Evolutionary conservation across 1,140 invertebrate genomes (phyloP).

Genomic region (Heliothis subflexa): DNA sequence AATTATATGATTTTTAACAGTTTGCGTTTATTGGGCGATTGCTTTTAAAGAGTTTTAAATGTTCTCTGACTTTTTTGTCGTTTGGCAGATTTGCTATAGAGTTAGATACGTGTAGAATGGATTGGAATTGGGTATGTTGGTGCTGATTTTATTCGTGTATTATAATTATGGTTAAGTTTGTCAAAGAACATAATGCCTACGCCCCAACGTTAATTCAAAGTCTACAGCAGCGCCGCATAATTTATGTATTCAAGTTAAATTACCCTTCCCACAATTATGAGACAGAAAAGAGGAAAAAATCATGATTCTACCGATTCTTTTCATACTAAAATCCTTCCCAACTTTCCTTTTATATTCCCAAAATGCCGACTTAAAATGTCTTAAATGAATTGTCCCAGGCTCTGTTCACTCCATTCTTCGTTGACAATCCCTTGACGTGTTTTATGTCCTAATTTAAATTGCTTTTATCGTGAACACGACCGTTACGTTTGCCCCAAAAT

Average conservation of each 20-base stretch:
- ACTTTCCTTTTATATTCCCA: constrained; percentile 64
- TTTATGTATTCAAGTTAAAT: constrained; percentile 44
- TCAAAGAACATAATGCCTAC: constrained; percentile 1
- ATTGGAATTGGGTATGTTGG: no score
- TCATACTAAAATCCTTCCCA: constrained; percentile 66
- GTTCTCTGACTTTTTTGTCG: not conserved
- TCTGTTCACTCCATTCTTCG: constrained; percentile 61
- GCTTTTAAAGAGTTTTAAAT: not conserved
- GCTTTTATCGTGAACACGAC: constrained; percentile 71
- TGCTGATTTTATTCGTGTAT: no score
- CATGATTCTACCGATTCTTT: constrained; percentile 62
- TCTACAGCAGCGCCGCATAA: constrained; percentile 24
- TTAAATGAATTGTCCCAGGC: constrained; percentile 72
- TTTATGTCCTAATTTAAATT: constrained; percentile 82
- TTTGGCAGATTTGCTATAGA: not conserved
- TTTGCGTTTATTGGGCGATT: not conserved
- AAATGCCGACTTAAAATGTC: constrained; percentile 64
- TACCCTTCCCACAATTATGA: constrained; percentile 40
- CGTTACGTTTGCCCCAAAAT: constrained; percentile 59
- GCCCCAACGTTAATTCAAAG: constrained; percentile 1
- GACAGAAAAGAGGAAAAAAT: constrained; percentile 45
- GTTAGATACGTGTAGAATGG: not conserved
- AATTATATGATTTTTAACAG: constrained; percentile 44
- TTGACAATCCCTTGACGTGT: constrained; percentile 78
- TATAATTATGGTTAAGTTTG: not conserved